Percentiles rank a stretch among this genome's conserved stretches.
These are phyloP conservation scores for Halcyon smyrnensis DNA, from an alignment of 2,797 vertebrate species.

Conservation along the genomic window DNA sequence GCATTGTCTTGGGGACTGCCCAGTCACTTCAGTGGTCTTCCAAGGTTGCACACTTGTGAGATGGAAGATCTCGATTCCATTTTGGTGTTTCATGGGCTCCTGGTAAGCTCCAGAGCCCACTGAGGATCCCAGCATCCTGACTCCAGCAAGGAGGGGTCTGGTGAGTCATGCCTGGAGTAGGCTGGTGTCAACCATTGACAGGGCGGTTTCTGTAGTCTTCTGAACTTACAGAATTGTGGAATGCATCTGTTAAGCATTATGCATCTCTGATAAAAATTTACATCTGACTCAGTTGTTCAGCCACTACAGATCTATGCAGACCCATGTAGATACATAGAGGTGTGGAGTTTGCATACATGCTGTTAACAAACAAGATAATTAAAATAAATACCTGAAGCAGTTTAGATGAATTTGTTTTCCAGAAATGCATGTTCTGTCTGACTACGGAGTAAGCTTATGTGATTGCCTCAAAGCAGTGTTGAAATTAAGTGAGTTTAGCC, in stretches of 20 bases:
- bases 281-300: not conserved
- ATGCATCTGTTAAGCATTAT: not conserved
- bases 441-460: not conserved
- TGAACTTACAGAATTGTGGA: not conserved
- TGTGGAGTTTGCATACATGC: not conserved
- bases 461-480: not conserved
- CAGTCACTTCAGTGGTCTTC: not conserved
- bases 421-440: not conserved
- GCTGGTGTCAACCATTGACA: not conserved
- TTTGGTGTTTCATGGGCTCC: not conserved
- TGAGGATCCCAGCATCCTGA: not conserved
- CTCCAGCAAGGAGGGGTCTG: not conserved
- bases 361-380: not conserved
- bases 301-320: not conserved
- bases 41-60: not conserved
- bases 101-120: not conserved
- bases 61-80: not conserved
- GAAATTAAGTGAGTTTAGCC: not conserved
- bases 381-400: not conserved
- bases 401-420: not conserved
- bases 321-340: accelerated
- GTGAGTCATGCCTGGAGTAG: not conserved
- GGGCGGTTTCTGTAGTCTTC: not conserved
- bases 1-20: not conserved
- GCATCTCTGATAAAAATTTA: not conserved